phyloP scores from a whole-genome alignment of 2,797 vertebrate species.

The Amblyopsis hoosieri region DNA sequence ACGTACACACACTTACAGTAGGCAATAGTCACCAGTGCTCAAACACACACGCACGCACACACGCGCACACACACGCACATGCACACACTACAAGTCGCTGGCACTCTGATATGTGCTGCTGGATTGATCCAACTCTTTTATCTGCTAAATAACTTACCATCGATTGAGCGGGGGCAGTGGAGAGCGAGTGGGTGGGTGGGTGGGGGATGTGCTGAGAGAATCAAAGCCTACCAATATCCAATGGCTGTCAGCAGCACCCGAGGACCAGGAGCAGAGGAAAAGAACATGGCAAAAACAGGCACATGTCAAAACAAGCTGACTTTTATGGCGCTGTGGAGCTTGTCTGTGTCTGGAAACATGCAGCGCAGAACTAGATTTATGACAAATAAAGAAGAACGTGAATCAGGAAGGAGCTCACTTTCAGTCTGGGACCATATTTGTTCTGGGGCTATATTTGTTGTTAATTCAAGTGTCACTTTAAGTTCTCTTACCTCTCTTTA shows the following conservation, averaged over 20 bases:
- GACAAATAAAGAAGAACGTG: background rate
- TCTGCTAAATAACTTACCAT: conserved; percentile 82
- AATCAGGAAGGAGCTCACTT: too few species aligned
- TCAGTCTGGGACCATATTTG: too few species aligned
- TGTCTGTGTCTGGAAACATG: background rate
- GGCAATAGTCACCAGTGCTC: background rate
- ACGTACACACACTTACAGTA: conserved; percentile 8
- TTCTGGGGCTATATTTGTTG: background rate
- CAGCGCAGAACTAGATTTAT: background rate
- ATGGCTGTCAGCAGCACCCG: conserved; percentile 58
- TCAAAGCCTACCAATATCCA: conserved; percentile 68
- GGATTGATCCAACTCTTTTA: conserved; percentile 78
- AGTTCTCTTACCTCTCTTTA: conserved; percentile 20
- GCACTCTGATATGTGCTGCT: conserved; percentile 68
- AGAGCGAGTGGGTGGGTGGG: conserved; percentile 11
- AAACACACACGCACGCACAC: conserved; percentile 13
- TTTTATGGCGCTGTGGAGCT: conserved; percentile 3
- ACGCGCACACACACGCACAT: conserved; percentile 27
- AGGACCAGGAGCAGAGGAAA: background rate
- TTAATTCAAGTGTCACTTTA: conserved; percentile 15
- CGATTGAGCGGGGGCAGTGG: conserved; percentile 58
- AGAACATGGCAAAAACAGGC: conserved; percentile 37
- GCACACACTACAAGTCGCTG: conserved; percentile 63
- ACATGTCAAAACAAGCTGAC: conserved; percentile 13
- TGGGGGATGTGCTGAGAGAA: conserved; percentile 67